phyloP scores from a whole-genome alignment of 1,140 invertebrate genomes.

The Aphidius gifuensis region DNA sequence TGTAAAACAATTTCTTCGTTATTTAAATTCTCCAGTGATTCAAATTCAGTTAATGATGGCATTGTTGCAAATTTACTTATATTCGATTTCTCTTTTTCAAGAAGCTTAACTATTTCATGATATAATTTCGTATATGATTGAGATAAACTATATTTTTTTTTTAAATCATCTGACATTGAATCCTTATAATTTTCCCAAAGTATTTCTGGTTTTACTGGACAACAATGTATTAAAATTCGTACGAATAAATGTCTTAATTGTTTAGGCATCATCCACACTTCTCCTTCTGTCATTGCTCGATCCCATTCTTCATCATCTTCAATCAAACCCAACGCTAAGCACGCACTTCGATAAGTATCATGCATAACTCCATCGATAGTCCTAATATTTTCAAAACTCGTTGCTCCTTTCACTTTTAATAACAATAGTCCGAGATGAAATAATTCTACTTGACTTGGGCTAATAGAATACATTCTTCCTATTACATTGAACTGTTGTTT shows the following conservation, averaged over 20 bases:
- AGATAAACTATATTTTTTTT: background rate
- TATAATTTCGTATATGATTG: slow-evolving; percentile 11
- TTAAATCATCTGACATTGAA: slow-evolving; percentile 19
- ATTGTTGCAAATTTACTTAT: slow-evolving; percentile 5
- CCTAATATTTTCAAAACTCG: slow-evolving; percentile 16
- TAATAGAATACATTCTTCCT: slow-evolving; percentile 20
- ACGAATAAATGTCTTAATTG: slow-evolving; percentile 18
- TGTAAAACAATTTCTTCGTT: slow-evolving; percentile 5
- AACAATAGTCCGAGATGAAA: slow-evolving; percentile 21
- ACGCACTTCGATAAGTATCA: slow-evolving; percentile 33
- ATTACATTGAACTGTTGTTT: slow-evolving; percentile 14
- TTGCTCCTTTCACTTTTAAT: slow-evolving; percentile 18
- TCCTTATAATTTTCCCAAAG: slow-evolving; percentile 17
- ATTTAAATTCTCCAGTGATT: background rate
- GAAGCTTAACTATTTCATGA: slow-evolving; percentile 14
- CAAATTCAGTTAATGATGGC: background rate
- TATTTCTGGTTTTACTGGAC: slow-evolving; percentile 14
- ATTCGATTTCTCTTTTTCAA: slow-evolving; percentile 13
- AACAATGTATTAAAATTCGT: slow-evolving; percentile 17
- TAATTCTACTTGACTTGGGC: slow-evolving; percentile 21
- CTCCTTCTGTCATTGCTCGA: slow-evolving; percentile 20
- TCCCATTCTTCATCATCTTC: slow-evolving; percentile 21
- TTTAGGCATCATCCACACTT: slow-evolving; percentile 21
- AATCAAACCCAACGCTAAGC: slow-evolving; percentile 17
- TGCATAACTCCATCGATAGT: slow-evolving; percentile 15